Conservation (phyloP, 2,888 invertebrate species). For the Eumerus sabulonum region DNA sequence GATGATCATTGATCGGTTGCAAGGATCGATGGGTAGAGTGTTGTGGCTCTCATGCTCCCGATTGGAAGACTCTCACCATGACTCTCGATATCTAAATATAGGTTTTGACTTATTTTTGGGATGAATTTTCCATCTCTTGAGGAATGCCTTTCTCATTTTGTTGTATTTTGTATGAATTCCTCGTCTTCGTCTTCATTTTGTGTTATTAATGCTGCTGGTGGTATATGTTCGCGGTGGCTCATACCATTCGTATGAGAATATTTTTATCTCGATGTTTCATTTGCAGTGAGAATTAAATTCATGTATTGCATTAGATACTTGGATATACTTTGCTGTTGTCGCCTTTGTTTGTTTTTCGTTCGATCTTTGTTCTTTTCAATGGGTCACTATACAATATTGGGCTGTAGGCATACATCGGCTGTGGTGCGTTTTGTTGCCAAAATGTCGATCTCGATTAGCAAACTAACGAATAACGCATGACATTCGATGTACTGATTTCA, state of each 20-base stretch:
- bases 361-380: constrained; percentile 40
- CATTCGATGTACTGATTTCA: constrained; percentile 35
- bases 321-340: not conserved
- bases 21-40: constrained; percentile 37
- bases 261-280: constrained; percentile 62
- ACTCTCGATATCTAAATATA: constrained; percentile 55
- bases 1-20: constrained; percentile 22
- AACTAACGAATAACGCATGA: constrained; percentile 48
- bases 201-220: constrained; percentile 3
- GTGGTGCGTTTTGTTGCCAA: constrained; percentile 49
- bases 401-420: constrained; percentile 11
- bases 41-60: constrained; percentile 10
- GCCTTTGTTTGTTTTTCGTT: constrained; percentile 21
- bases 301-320: constrained; percentile 50
- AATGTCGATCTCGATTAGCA: constrained; percentile 33
- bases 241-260: constrained; percentile 52
- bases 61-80: constrained; percentile 3
- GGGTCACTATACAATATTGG: constrained; percentile 31
- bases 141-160: constrained; percentile 54
- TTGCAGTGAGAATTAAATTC: constrained; percentile 39
- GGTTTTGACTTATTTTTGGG: constrained; percentile 59
- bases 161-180: constrained; percentile 29
- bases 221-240: constrained; percentile 39
- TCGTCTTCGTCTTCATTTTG: constrained; percentile 9
- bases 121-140: constrained; percentile 61